Evolutionary conservation across 1,140 invertebrate species (phyloP).

Genomic region (Habropoda laboriosa): DNA sequence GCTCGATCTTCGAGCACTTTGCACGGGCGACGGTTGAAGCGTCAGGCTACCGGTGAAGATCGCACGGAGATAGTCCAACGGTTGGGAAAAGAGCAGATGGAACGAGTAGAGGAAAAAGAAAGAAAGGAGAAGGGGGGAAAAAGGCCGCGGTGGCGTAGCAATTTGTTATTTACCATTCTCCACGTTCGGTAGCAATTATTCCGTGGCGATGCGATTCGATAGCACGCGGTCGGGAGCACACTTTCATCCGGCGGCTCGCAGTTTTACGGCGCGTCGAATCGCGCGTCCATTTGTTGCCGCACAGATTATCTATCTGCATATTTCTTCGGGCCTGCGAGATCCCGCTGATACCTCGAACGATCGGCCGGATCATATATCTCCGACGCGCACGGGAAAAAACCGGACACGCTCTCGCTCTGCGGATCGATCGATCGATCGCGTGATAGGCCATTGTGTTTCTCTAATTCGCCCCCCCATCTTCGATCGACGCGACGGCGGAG

Average conservation of each 20-base stretch:
- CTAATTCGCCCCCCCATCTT: conserved; percentile 56
- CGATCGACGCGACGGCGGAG: conserved; percentile 15
- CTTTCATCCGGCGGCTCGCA: conserved; percentile 26
- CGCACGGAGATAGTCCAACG: conserved; percentile 15
- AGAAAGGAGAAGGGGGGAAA: too few relatives aligned
- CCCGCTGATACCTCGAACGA: conserved; percentile 54
- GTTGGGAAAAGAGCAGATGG: not conserved
- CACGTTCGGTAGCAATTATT: conserved; percentile 54
- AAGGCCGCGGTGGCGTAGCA: conserved; percentile 19
- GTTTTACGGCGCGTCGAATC: conserved; percentile 45
- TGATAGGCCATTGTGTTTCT: conserved; percentile 68
- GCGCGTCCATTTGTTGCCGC: conserved; percentile 53
- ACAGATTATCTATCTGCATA: conserved; percentile 63
- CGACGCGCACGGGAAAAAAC: conserved; percentile 26
- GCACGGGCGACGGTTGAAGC: conserved; percentile 16
- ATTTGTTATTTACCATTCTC: conserved; percentile 54
- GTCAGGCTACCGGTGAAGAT: not conserved
- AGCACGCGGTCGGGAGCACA: conserved; percentile 14
- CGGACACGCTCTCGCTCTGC: conserved; percentile 14
- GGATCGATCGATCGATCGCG: conserved; percentile 53
- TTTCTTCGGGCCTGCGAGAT: conserved; percentile 51
- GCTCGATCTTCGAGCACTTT: conserved; percentile 1
- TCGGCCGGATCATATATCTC: conserved; percentile 48
- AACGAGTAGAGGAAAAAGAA: too few relatives aligned
- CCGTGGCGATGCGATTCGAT: conserved; percentile 50